Base-by-base conservation (phyloP, 2,888 invertebrate genomes). In the Sminthurinus aureus region DNA sequence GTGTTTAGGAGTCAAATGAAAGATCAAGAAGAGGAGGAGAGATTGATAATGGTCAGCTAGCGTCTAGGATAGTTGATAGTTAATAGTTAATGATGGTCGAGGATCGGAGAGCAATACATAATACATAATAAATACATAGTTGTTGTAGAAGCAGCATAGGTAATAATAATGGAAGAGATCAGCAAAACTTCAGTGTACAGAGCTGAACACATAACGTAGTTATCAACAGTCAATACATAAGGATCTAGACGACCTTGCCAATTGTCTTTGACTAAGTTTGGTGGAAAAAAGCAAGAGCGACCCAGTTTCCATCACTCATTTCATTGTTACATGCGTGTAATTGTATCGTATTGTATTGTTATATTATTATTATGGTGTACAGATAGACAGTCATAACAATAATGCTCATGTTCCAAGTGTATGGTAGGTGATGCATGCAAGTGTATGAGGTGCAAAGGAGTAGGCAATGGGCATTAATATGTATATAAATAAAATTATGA, bases 231-330 rank as follows among this genome's bases (percentile, higher is more conserved):
- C 8, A 20, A 20, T 38, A 22, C 13, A 50, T 38, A 69, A 67
- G 50, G n/a, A 79, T 52, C 18, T 52, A 52, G 80, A 80, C 80
- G 80, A 80, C 80, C 80, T 80, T 80, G 80, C 52, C 69, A 80
- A 80, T 80, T 73, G 80, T 80, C 69, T 80, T 69, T 69, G 64
- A 51, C 80, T 80, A 9, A 71, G 80, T 80, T 80, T 80, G 80
- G 80, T 71, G 69, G 71, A 80, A 80, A 80, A 76, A 58, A n/a
- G 38, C 11, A 74, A 15, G 50, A 74, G 50, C 71, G 80, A 80
- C 80, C 80, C 80, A 80, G 80, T 71, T 80, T 80, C 71, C 80
- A 18, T 52, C 51, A 79, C 69, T 67, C 67, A 58, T 38, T 79
- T 66, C 67, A 79, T 69, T 69, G 69, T 69, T n/a, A 20, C n/a